Percentiles rank a stretch among this genome's conserved stretches.
These are phyloP conservation scores for Acrossocheilus wenchowensis DNA, from an alignment of 2,797 vertebrate genomes.

Conservation along the genomic window DNA sequence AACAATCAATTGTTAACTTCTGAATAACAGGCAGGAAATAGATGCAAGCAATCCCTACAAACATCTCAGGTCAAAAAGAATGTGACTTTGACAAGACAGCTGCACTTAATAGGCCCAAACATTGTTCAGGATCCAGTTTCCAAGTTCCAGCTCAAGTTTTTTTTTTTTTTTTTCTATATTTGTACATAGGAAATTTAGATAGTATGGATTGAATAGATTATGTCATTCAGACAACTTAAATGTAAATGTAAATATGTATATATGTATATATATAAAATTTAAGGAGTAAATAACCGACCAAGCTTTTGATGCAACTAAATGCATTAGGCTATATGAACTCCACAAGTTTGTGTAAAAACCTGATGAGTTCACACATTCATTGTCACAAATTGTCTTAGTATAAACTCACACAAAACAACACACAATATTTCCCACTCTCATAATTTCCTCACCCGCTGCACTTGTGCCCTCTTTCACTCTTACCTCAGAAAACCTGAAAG, in stretches of 20 bases:
- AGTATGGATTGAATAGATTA: slow-evolving; percentile 25
- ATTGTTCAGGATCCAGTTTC: slow-evolving; percentile 74
- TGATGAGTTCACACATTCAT: background rate
- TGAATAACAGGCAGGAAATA: background rate
- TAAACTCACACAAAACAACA: slow-evolving; percentile 13
- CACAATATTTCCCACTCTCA: background rate
- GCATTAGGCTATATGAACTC: slow-evolving; percentile 21
- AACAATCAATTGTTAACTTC: background rate
- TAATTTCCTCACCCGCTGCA: slow-evolving; percentile 18
- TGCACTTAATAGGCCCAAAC: slow-evolving; percentile 66
- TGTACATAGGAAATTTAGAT: slow-evolving; percentile 71
- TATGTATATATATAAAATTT: background rate
- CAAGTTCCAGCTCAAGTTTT: slow-evolving; percentile 72
- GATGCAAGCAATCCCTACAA: slow-evolving; percentile 52
- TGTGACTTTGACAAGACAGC: slow-evolving; percentile 77
- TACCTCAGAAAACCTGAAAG: slow-evolving; percentile 88
- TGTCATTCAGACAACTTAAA: background rate
- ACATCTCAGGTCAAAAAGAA: slow-evolving; percentile 60
- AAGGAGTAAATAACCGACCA: background rate
- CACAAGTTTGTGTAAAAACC: background rate
- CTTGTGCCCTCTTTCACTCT: slow-evolving; percentile 58
- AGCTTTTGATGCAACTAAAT: slow-evolving; percentile 42
- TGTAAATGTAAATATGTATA: background rate
- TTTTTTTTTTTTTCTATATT: slow-evolving; percentile 68
- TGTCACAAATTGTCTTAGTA: background rate